Evolutionary conservation across 2,888 invertebrate species (phyloP), one percentile per base, ranked within the genome.

Genomic region (Sylvicola cinctus): DNA sequence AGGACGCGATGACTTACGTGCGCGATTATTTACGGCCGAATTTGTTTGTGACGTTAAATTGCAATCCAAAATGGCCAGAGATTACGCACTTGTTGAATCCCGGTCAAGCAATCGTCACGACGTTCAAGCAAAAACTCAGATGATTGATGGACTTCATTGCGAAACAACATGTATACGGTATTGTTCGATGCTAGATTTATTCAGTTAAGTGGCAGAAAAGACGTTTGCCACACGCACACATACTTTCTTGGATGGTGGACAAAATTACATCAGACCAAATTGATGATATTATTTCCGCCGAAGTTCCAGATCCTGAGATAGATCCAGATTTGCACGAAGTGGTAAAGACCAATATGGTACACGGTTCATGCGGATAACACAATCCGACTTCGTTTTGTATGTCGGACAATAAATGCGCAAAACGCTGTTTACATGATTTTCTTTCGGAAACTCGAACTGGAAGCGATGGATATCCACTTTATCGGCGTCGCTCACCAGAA

Each of bases 311-410:
- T 45, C 39, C 34, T 7, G 26, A 39, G 4, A 38, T 17, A n/a
- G 49, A 54, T 42, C 47, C 37, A 39, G 28, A 38, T 23, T 41
- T 50, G 26, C 40, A 39, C 41, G 44, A 45, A 15, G 38, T 48
- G 36, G 41, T 51, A 31, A 42, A 26, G 31, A 36, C 27, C 35
- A 43, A 45, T 41, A 42, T 50, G 47, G 46, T 50, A 25, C 54
- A 54, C 43, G 50, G 52, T 4, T 50, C 51, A 10, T 53, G 52
- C 41, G 51, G 50, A 6, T 17, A n/a, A 10, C 33, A 45, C 11
- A 53, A 52, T 41, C 33, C 28, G 7, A 41, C 42, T 15, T 47
- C 51, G 16, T 48, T 50, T 2, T 60, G 57, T 43, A 58, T 56
- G 54, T 38, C 38, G n/a, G 42, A 50, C 31, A 49, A 47, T 2